These are phyloP conservation scores for Rhamphomyia laevipes DNA, from an alignment of 2,888 invertebrate genomes.

Conservation along the genomic window DNA sequence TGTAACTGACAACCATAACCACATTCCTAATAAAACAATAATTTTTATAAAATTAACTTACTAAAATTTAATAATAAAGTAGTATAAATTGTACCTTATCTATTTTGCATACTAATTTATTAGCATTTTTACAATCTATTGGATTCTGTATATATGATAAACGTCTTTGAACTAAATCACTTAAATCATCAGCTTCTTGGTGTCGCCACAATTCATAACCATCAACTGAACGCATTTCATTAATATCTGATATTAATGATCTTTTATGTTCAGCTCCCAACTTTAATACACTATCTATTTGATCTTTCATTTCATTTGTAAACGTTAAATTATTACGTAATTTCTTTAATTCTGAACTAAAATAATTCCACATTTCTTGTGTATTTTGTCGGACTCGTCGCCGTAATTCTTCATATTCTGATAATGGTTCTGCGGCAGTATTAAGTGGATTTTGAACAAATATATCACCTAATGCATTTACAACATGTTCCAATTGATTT, in stretches of 20 bases:
- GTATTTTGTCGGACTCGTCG: slow-evolving; percentile 65
- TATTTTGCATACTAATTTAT: too few relatives aligned
- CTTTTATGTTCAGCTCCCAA: slow-evolving; percentile 69
- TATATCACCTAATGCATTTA: slow-evolving; percentile 8
- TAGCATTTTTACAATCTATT: too few relatives aligned
- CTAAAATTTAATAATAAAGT: too few relatives aligned
- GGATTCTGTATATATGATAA: too few relatives aligned
- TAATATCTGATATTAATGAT: slow-evolving; percentile 54
- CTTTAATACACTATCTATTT: slow-evolving; percentile 52
- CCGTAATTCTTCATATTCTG: slow-evolving; percentile 66
- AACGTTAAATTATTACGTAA: slow-evolving; percentile 43
- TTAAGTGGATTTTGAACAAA: slow-evolving; percentile 28
- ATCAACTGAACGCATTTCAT: too few relatives aligned
- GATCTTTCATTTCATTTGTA: slow-evolving; percentile 45
- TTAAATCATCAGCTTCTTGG: too few relatives aligned
- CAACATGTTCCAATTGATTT: too few relatives aligned
- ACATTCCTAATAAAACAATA: slow-evolving; percentile 98
- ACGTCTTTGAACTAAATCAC: too few relatives aligned
- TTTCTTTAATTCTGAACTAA: slow-evolving; percentile 59
- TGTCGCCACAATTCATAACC: too few relatives aligned
- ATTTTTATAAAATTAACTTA: slow-evolving; percentile 61
- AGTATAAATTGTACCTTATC: too few relatives aligned
- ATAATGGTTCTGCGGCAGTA: too few relatives aligned
- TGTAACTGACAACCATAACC: slow-evolving; percentile 98
- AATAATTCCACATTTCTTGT: slow-evolving; percentile 77